Percentiles rank a stretch among this genome's conserved stretches.
phyloP scores from a whole-genome alignment of 2,888 invertebrate genomes.

The Icerya purchasi region DNA sequence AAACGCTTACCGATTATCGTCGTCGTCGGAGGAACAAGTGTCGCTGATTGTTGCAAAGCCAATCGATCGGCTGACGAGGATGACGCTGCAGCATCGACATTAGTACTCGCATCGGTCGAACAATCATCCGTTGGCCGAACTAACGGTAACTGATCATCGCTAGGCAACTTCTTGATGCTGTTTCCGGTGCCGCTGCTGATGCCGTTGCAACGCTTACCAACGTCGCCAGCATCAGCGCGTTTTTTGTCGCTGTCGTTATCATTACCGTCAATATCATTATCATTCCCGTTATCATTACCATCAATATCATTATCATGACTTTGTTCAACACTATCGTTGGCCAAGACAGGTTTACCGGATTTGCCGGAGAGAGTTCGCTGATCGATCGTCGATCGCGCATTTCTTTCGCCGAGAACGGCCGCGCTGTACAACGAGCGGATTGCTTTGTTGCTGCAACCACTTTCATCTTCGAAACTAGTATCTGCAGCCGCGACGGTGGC shows the following conservation, averaged over 20 bases:
- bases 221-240: constrained; percentile 8
- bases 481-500: background rate
- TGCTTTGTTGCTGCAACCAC: background rate
- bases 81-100: constrained; percentile 7
- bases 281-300: no score
- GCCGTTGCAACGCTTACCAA: constrained; percentile 9
- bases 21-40: no score
- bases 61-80: constrained; percentile 15
- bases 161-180: constrained; percentile 26
- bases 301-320: constrained; percentile 6
- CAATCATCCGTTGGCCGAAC: constrained; percentile 12
- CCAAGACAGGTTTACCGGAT: no score
- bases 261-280: background rate
- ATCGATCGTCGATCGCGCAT: no score
- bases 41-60: no score
- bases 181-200: constrained; percentile 2
- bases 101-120: constrained; percentile 18
- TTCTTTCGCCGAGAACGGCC: constrained; percentile 1
- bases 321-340: constrained; percentile 17
- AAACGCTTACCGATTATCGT: no score
- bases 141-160: constrained; percentile 3
- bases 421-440: constrained; percentile 7
- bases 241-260: no score
- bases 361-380: no score
- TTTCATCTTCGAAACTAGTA: background rate